Base-by-base conservation (phyloP, 2,113 vertebrate species). In the Sylvietta virens region DNA sequence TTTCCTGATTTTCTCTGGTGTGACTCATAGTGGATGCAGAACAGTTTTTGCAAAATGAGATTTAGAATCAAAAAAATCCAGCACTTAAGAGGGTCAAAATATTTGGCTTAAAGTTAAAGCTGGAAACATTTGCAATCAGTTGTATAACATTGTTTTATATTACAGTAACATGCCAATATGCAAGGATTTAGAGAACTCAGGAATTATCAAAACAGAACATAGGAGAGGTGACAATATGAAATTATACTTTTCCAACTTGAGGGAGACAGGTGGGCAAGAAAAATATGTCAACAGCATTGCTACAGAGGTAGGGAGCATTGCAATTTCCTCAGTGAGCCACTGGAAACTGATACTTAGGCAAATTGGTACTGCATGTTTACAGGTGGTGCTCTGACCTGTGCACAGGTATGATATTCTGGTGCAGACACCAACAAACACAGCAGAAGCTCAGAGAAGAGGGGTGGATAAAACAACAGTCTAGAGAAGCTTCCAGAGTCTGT, bases 1-100 rank as follows among this genome's bases (percentile, higher is more conserved):
- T 88, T 88, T 93, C 58, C 53, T 90, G n/a, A 86, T 92, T 94
- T 92, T n/a, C 21, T 90, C 42, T 86, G n/a, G 7, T 77, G 47
- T 92, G 79, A 90, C 45, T 88, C 54, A 81, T 35, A 86, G 27
- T 90, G 27, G 35, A 88, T 90, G 69, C 15, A 86, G 51, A 91
- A 47, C 16, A 47, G 21, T 26, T 39, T 91, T 67, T 71, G 28
- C 37, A 93, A 90, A 93, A 66, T 62, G 13, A 70, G 73, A 88
- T 80, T 70, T 77, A 86, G 74, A 47, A 90, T 4, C 9, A 44
- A 28, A 60, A 66, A 61, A 35, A 15, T 22, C 3, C 23, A 23
- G 24, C 4, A 37, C n/a, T 61, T 45, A 37, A 85, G 27, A 78
- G 16, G 27, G 20, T 53, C 22, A 79, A 87, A 84, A 78, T 71